Base-by-base conservation (phyloP, 23 tunicate species). In the Clavelina lepadiformis region DNA sequence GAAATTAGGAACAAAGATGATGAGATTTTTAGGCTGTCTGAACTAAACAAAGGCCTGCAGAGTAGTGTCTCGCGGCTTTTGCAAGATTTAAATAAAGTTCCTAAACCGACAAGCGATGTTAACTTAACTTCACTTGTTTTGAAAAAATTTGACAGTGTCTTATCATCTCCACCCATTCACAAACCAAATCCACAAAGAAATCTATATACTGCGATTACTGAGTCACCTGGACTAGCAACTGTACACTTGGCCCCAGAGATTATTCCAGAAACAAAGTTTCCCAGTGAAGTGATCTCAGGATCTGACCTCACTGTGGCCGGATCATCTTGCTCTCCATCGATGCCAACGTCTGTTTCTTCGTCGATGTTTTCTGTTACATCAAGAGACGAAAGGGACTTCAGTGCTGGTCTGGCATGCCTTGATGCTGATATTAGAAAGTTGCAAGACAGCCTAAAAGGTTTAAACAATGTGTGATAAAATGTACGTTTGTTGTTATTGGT, bases 41-140 rank as follows among this genome's bases (percentile, higher is more conserved):
- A 86, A 31, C 68, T 86, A 21, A 86, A 86, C 63, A 86, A 66
- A 65, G 95, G 95, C 2, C 73, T 86, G 31, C 95, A 86, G 58
- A 66, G 80, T 27, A 86, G 85, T 51, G 85, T 77, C 3, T 77
- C 95, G 27, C 61, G 95, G 0, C 52, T 86, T 0, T 47, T 86
- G 26, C 71, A 77, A 53, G 95, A 86, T 30, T 56, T 86, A 26
- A 65, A 70, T 31, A 77, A 68, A 13, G 56, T 37, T 27, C 47
- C 56, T 15, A 66, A 33, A 26, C 72, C 72, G 27, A 31, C 50
- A 23, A 28, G 29, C 31, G 35, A 26, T 5, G 34, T 27, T 27
- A 46, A 66, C 57, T 29, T 66, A 4, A 46, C 11, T 37, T 45
- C 72, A 11, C 56, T 11, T 8, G 57, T 66, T 5, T 28, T 66